Base-by-base conservation (phyloP, 1,140 invertebrate species). In the Lepidurus packardi region DNA sequence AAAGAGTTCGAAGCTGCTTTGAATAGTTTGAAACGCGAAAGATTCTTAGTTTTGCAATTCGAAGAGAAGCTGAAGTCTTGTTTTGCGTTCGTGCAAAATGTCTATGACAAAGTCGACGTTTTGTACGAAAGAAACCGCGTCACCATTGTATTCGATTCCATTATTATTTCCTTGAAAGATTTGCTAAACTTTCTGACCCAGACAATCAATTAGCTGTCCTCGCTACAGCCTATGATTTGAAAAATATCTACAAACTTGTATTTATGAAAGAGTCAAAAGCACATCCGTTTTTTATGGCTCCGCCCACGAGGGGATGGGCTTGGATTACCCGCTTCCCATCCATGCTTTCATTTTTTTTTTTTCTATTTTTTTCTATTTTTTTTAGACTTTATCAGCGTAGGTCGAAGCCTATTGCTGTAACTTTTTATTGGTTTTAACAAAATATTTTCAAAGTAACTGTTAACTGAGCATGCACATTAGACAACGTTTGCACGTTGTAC, bases 111-210 rank as follows among this genome's bases (percentile, higher is more conserved):
- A 44, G 75, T 77, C 42, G 24, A 77, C 75, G 75, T 77, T 45
- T n/a, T 77, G 75, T 21, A 77, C 16, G 75, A 24, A 10, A 77
- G 24, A 43, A 77, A 42, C 16, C 34, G 75, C 10, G 42, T 77
- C 43, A 45, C 75, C 6, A 11, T 77, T 1, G 2, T 77, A 21
- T 43, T 77, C 24, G 75, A 45, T n/a, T 11, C 75, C 9, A 25
- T 77, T 43, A 43, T 77, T 47, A 77, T 21, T 43, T 77, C 75
- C 43, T 47, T 77, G 75, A 43, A 77, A 45, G 42, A 77, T 44
- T n/a, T 77, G 34, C 41, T 77, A 13, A 16, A 21, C n/a, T 77
- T 43, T 43, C 13, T 77, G 4, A 9, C 75, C 75, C 21, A 11
- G 25, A 41, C 10, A 43, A 43, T 24, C 43, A 77, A 45, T 24